Conservation (phyloP, 2,113 vertebrate genomes). For the Opisthocomus hoazin region DNA sequence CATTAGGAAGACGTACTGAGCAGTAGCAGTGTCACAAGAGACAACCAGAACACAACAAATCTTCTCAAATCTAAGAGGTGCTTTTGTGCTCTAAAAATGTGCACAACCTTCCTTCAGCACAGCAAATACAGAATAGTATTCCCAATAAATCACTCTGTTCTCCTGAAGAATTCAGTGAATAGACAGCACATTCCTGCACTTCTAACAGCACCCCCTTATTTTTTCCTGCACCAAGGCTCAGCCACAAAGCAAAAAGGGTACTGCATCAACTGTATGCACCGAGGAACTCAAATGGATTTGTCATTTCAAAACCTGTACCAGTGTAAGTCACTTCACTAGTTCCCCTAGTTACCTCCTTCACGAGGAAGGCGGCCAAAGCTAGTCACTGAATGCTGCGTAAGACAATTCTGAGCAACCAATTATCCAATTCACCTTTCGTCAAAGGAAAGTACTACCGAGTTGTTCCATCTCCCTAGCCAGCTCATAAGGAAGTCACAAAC, state of each 20-base stretch:
- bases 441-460: neutral
- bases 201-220: neutral
- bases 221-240: neutral
- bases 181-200: neutral
- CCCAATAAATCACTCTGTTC: rapidly evolving
- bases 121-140: neutral
- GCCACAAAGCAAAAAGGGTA: neutral
- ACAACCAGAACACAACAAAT: neutral
- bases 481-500: neutral
- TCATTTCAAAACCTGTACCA: neutral
- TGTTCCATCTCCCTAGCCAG: neutral
- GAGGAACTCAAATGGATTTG: neutral
- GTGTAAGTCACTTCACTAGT: neutral
- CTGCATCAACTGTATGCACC: neutral
- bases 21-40: neutral
- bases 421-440: neutral
- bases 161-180: neutral
- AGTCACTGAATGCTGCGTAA: neutral
- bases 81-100: neutral
- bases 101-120: neutral
- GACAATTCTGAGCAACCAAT: neutral
- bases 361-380: neutral
- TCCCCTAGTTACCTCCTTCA: neutral
- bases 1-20: neutral
- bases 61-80: neutral